phyloP scores from a whole-genome alignment of 2,113 vertebrate species.

The Thinocorus orbignyianus region DNA sequence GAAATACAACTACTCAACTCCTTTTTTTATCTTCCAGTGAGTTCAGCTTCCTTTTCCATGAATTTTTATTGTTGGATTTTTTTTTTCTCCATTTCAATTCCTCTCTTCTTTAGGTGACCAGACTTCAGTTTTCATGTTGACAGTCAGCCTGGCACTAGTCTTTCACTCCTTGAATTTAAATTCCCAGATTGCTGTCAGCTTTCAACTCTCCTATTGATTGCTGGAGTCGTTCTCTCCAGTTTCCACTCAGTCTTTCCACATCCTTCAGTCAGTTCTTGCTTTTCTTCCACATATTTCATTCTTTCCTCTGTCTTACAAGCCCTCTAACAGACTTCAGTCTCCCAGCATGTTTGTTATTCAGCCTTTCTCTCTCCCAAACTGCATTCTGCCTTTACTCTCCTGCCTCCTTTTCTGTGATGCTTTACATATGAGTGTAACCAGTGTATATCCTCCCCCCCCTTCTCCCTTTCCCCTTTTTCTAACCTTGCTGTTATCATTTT shows the following conservation, averaged over 20 bases:
- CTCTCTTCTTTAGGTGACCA: not conserved
- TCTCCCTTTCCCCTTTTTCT: not conserved
- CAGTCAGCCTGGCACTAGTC: not conserved
- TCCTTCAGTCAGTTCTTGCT: not conserved
- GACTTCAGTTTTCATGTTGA: not conserved
- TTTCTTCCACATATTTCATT: not conserved
- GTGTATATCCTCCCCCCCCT: not conserved
- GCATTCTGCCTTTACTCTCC: accelerated
- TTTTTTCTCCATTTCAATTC: not conserved
- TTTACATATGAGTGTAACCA: not conserved
- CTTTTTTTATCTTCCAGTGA: not conserved
- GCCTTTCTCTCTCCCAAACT: not conserved
- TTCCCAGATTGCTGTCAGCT: not conserved
- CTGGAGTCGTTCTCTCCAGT: not conserved
- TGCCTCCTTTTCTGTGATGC: not conserved
- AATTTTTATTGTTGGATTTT: not conserved
- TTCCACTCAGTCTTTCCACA: not conserved
- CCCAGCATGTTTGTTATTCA: not conserved
- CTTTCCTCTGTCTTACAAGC: not conserved
- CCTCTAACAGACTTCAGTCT: not conserved
- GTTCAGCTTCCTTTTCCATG: not conserved
- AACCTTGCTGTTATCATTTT: not conserved
- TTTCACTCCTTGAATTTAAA: slow-evolving; percentile 8
- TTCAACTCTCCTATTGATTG: not conserved
- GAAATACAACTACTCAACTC: not conserved